Base-by-base conservation (phyloP, 2,797 vertebrate genomes). In the Epinephelus malabaricus region DNA sequence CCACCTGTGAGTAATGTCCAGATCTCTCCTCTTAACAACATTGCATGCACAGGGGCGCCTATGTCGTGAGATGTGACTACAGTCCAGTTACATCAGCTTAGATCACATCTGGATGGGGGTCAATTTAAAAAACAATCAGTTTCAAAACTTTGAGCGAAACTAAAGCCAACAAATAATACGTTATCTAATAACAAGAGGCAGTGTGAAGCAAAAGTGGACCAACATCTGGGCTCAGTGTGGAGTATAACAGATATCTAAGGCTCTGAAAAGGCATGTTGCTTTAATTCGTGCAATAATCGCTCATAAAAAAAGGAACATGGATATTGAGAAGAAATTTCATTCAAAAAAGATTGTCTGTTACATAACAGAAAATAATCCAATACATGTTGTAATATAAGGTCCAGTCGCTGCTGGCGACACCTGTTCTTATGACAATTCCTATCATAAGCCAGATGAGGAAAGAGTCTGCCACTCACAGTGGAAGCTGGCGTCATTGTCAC, bases 401-500 rank as follows among this genome's bases (percentile, higher is more conserved):
- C 46, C 43, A 30, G n/a, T 45, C n/a, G 53, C 79, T 64, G 62
- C 62, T 53, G 18, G 55, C 17, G 38, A 73, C 89, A 91, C 86
- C 86, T 92, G 90, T 86, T 89, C 56, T 67, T 18, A 30, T 76
- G 71, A 84, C 64, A 69, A 45, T 69, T 85, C 73, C 59, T 34
- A 38, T 82, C 78, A 46, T 73, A 62, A 81, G 27, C 67, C 67
- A 71, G 69, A 77, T 49, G 82, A 88, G 85, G 79, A 75, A 61
- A 72, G 59, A 67, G 45, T 34, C 64, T 45, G 63, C 67, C 69
- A 63, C 75, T 88, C 71, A 73, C 62, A 73, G 69, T 74, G 83
- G 84, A 89, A 87, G 78, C 75, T 79, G 83, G 71, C 81, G 82
- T 92, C 91, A 89, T 85, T 82, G 89, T 91, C 91, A 89, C 85